Base-by-base conservation (phyloP, 2,888 invertebrate species). In the Ctenicera cuprea region DNA sequence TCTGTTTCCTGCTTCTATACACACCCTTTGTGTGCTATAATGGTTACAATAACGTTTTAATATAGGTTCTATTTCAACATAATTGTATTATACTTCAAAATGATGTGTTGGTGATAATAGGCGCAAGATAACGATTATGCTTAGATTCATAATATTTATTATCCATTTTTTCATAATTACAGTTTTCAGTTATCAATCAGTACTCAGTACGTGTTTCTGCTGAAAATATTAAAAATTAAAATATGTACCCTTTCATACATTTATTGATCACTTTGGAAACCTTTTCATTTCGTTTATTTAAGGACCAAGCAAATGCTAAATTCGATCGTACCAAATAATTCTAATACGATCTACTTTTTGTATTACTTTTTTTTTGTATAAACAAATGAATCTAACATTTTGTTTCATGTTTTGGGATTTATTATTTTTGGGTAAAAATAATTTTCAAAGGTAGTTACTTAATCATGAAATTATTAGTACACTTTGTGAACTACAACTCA, bases 291-390 rank as follows among this genome's bases (percentile, higher is more conserved):
- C 26, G 26, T 26, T 33, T 33, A 33, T 33, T 33, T 33, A 4
- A 33, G 9, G 9, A 5, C 9, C 33, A 33, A 3, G 33, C 9
- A 33, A 3, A 33, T 33, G 7, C 33, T 48, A 18, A 48, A 18
- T 48, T 48, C 20, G 62, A 63, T 48, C 73, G 73, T 73, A 63
- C 73, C 68, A 68, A 64, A 68, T 64, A 3, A 57, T 57, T 57
- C 37, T 73, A 70, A 72, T 73, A 73, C 73, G 73, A 68, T 63
- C 67, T 45, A 50, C 3, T 52, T 11, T 52, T 52, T 22, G 16
- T 30, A 9, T 38, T 12, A 12, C 1, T 5, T 16, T 43, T 43
- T 12, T 11, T 41, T 41, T 14, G 4, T n/a, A 43, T 43, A 14
- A 43, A 12, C 7, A 8, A 33, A 33, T 33, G 9, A 33, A 33